Base-by-base conservation (phyloP, 1,140 invertebrate species). In the Cotesia typhae region DNA sequence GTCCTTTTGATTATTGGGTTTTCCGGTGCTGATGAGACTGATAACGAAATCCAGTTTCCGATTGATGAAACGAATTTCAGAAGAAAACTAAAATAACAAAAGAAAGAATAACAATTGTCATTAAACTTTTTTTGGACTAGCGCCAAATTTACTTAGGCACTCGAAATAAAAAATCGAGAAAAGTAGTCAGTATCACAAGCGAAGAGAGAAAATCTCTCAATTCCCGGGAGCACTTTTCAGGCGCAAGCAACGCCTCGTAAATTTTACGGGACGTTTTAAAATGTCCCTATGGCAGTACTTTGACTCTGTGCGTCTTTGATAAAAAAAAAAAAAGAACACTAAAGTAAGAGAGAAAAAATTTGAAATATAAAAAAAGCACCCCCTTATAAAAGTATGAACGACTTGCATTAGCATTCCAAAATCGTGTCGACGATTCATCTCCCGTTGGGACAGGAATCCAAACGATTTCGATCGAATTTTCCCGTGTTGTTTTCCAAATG, bases 381-480 rank as follows among this genome's bases (percentile, higher is more conserved):
- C 68, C 63, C 28, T 53, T 28, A 67, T 59, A 47, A 61, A 69
- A 66, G 72, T 70, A 70, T 70, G 53, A 60, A 64, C 64, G 67
- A 38, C 60, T 59, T 28, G 74, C 81, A 85, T 85, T 83, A 81
- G 82, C 84, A 84, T 85, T 84, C 84, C 69, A 71, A 76, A 84
- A 82, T 82, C 82, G 84, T 81, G 76, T 79, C 70, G 74, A 74
- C 77, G 81, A 82, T 81, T 81, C 79, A 79, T 86, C 84, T 84
- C 77, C 63, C 76, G 53, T 47, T 61, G 12, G 65, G 57, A 57
- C 81, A 79, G 67, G 82, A 85, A 85, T 85, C 80, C 82, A 78
- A 83, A 83, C 78, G 76, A 82, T 85, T 81, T 72, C 74, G 78
- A 84, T 82, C 83, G 82, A 84, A 84, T 84, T 84, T 83, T 47